Evolutionary conservation across 2,888 invertebrate genomes (phyloP).

Genomic region (Atherix ibis): DNA sequence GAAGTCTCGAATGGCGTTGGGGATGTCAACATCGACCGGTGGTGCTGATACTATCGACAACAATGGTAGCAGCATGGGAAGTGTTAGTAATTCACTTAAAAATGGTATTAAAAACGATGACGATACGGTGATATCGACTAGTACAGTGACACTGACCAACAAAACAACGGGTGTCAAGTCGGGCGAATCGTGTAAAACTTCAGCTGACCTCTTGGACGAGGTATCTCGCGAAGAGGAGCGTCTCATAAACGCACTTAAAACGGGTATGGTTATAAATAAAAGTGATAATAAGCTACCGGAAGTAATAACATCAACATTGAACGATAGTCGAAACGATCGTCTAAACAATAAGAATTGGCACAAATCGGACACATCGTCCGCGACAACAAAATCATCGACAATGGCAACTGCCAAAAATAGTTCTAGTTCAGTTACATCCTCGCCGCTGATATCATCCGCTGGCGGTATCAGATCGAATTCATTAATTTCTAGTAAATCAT

Average conservation of each 20-base stretch:
- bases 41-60: conserved; percentile 4
- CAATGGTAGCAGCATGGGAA: conserved; percentile 3
- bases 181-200: conserved; percentile 13
- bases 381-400: conserved; percentile 4
- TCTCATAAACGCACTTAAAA: conserved; percentile 60
- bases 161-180: conserved; percentile 4
- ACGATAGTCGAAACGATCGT: conserved; percentile 8
- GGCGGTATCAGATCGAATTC: conserved; percentile 10
- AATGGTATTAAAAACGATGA: conserved; percentile 8
- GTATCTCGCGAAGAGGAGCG: conserved; percentile 71
- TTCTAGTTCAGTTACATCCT: no score
- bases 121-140: conserved; percentile 7
- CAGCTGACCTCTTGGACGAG: conserved; percentile 40
- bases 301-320: conserved; percentile 14
- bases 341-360: conserved; percentile 8
- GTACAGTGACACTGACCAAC: conserved; percentile 8
- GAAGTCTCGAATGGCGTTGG: conserved; percentile 31
- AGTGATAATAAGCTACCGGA: conserved; percentile 21
- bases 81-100: conserved; percentile 5
- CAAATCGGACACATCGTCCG: conserved; percentile 9
- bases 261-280: conserved; percentile 46
- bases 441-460: conserved; percentile 5
- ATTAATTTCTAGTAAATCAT: not conserved
- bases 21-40: conserved; percentile 8
- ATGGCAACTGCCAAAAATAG: conserved; percentile 3